Evolutionary conservation across 2,113 vertebrate species (phyloP).

Genomic region (Clinocottus analis): DNA sequence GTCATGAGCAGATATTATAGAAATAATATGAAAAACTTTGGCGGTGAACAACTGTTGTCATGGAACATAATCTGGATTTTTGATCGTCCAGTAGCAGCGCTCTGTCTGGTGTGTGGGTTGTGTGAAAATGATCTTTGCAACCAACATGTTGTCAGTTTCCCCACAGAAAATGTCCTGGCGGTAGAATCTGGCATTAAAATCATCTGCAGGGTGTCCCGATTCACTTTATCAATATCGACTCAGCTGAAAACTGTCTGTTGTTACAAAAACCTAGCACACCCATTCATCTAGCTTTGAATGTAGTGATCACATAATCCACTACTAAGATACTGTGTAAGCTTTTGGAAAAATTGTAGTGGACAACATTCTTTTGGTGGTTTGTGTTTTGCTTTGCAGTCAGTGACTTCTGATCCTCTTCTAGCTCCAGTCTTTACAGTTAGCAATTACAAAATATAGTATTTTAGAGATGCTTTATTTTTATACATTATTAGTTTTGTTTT

Average conservation of each 20-base stretch:
- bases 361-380: constrained; percentile 8
- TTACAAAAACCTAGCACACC: constrained; percentile 20
- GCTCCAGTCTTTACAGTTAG: not conserved
- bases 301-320: constrained; percentile 22
- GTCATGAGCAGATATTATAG: constrained; percentile 23
- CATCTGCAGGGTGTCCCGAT: constrained; percentile 33
- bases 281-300: constrained; percentile 45
- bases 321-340: constrained; percentile 11
- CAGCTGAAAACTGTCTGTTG: constrained; percentile 26
- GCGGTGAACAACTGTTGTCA: constrained; percentile 51
- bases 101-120: constrained; percentile 64
- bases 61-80: constrained; percentile 31
- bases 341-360: constrained; percentile 1
- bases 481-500: not conserved
- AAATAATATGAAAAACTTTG: constrained; percentile 38
- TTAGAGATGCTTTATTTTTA: not conserved
- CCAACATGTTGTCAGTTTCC: constrained; percentile 64
- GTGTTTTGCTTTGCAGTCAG: constrained; percentile 6
- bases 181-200: constrained; percentile 40
- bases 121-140: constrained; percentile 57
- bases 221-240: constrained; percentile 48
- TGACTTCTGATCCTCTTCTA: constrained; percentile 30
- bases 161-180: constrained; percentile 63
- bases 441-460: not conserved
- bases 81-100: constrained; percentile 33